Conservation (phyloP, 2,888 invertebrate genomes). For the Dioctria rufipes region DNA sequence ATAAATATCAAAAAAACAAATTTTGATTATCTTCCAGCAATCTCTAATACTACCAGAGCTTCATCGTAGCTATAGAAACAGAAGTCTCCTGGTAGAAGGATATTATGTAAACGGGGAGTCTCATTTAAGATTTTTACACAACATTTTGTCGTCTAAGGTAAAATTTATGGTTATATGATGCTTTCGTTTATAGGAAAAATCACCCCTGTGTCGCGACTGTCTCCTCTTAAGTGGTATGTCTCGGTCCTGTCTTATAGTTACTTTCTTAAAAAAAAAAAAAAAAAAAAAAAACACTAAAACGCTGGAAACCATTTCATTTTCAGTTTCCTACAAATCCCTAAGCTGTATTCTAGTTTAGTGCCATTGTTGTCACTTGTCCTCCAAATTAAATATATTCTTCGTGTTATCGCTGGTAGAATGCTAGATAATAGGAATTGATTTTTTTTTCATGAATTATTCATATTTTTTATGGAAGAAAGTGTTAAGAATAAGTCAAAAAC, state of each 20-base stretch:
- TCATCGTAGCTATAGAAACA: background rate
- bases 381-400: background rate
- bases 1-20: background rate
- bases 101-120: conserved; percentile 17
- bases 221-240: conserved; percentile 27
- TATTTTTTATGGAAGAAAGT: background rate
- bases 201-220: conserved; percentile 35
- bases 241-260: conserved; percentile 19
- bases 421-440: conserved; percentile 40
- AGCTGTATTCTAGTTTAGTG: conserved; percentile 8
- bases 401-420: background rate
- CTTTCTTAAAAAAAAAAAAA: conserved; percentile 1
- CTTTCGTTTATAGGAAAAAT: background rate
- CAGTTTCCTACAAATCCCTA: conserved; percentile 4
- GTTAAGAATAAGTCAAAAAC: too few relatives aligned
- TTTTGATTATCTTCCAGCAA: conserved; percentile 24
- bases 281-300: too few relatives aligned
- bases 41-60: background rate
- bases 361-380: background rate
- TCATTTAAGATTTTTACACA: conserved; percentile 40
- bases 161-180: conserved; percentile 32
- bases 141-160: conserved; percentile 31
- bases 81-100: background rate
- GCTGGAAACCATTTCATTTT: background rate
- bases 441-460: conserved; percentile 37